phyloP scores from a whole-genome alignment of 1,140 invertebrate species.

The Leptinotarsa undecemlineata region DNA sequence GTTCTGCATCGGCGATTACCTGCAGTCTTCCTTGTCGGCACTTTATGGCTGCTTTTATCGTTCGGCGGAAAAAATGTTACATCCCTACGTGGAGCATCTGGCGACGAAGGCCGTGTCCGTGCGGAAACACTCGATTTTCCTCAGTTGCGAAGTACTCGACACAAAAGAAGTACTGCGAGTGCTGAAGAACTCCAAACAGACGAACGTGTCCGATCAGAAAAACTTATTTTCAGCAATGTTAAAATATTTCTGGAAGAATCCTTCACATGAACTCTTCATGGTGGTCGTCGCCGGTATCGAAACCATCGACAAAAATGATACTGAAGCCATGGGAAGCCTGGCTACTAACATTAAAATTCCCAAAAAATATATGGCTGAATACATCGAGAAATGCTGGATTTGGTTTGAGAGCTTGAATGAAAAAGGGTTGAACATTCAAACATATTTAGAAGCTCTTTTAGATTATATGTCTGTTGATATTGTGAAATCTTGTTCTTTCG shows the following conservation, averaged over 20 bases:
- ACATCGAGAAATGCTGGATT: slow-evolving; percentile 25
- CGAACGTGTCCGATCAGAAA: slow-evolving; percentile 28
- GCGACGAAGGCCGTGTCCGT: slow-evolving; percentile 27
- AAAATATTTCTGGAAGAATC: slow-evolving; percentile 32
- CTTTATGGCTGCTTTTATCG: slow-evolving; percentile 25
- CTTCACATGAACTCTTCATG: slow-evolving; percentile 20
- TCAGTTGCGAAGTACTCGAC: slow-evolving; percentile 29
- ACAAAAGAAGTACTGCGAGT: background rate
- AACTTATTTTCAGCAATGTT: slow-evolving; percentile 28
- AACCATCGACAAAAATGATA: slow-evolving; percentile 30
- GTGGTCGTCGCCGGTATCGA: slow-evolving; percentile 14
- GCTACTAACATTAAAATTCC: slow-evolving; percentile 11
- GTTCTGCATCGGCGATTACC: slow-evolving; percentile 29
- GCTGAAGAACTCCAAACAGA: slow-evolving; percentile 1
- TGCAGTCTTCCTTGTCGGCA: slow-evolving; percentile 23
- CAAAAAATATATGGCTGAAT: slow-evolving; percentile 15
- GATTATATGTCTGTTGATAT: background rate
- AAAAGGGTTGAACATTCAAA: background rate
- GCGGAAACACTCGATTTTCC: slow-evolving; percentile 28
- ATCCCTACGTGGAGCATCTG: slow-evolving; percentile 22
- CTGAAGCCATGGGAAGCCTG: slow-evolving; percentile 22
- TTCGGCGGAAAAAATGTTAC: slow-evolving; percentile 23
- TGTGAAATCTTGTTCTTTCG: background rate
- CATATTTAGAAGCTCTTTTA: slow-evolving; percentile 1
- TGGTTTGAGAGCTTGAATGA: slow-evolving; percentile 14